Conservation (phyloP, 2,113 vertebrate genomes). For the Neotoma lepida region DNA sequence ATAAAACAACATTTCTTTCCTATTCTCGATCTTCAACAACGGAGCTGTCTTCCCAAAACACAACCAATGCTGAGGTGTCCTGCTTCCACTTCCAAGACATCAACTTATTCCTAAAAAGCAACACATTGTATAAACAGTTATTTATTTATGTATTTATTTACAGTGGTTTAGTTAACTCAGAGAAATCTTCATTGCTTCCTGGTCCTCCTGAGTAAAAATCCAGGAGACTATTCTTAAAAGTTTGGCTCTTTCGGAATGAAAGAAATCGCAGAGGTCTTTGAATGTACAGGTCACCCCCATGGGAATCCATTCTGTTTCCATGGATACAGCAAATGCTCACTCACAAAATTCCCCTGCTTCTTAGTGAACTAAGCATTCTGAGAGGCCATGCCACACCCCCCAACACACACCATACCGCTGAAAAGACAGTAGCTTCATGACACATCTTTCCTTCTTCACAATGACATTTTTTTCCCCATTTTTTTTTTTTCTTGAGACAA, state of each 20-base stretch:
- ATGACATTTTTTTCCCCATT: not conserved
- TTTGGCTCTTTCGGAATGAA: not conserved
- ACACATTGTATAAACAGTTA: not conserved
- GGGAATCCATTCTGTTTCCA: not conserved
- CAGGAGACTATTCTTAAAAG: not conserved
- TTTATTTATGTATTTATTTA: not conserved
- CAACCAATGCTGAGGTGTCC: not conserved
- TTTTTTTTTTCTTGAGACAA: too few species aligned
- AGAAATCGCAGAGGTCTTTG: not conserved
- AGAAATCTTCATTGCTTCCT: not conserved
- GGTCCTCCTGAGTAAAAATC: too few species aligned
- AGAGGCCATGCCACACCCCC: not conserved
- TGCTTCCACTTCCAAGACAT: not conserved
- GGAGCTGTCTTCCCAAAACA: not conserved
- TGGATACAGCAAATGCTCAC: not conserved
- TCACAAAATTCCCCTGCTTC: not conserved
- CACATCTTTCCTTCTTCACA: not conserved
- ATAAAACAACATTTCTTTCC: not conserved
- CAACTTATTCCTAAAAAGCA: not conserved
- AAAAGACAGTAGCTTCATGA: not conserved
- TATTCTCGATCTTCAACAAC: not conserved
- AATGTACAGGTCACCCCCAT: not conserved
- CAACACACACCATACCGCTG: not conserved
- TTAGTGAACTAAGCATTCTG: not conserved
- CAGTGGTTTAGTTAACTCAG: not conserved